These are phyloP conservation scores for Subanguina moxae DNA, from an alignment of 1,140 invertebrate genomes.

Conservation along the genomic window DNA sequence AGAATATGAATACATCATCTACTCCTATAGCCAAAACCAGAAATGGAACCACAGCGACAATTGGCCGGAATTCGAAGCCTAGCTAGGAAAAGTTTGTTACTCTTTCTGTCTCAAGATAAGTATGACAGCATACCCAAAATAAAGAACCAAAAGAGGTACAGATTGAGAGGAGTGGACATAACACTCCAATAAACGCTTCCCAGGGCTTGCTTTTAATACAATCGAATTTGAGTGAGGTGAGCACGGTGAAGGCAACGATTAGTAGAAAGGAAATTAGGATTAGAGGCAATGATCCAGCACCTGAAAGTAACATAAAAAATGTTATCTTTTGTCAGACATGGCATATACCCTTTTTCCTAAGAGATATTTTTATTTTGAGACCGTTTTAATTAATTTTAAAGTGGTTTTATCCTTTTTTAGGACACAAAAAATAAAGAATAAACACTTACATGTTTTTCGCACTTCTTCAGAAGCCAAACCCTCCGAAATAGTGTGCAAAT, in stretches of 20 bases:
- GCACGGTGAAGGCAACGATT: conserved; percentile 32
- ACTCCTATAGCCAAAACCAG: conserved; percentile 57
- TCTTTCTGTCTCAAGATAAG: not conserved
- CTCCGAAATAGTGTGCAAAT: conserved; percentile 52
- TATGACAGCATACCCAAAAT: conserved; percentile 49
- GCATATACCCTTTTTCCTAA: too few species aligned
- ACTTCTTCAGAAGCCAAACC: conserved; percentile 57
- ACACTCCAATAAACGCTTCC: conserved; percentile 52
- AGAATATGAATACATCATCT: conserved; percentile 59
- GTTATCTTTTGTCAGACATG: not conserved
- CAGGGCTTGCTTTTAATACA: conserved; percentile 53
- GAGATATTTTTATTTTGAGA: too few species aligned
- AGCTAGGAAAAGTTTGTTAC: conserved; percentile 20
- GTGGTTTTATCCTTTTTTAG: too few species aligned
- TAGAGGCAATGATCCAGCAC: conserved; percentile 25
- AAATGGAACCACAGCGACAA: conserved; percentile 56
- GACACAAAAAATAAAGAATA: not conserved
- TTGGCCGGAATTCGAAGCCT: conserved; percentile 56
- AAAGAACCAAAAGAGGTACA: conserved; percentile 50
- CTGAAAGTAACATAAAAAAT: conserved; percentile 31
- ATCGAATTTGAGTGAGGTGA: conserved; percentile 53
- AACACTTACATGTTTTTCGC: conserved; percentile 49
- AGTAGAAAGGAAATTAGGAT: not conserved
- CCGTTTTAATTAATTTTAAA: too few species aligned
- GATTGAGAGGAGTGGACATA: conserved; percentile 54